Percentiles rank a stretch among this genome's conserved stretches.
These are phyloP conservation scores for Tragulus kanchil DNA, from an alignment of 2,113 vertebrate genomes.

Conservation along the genomic window DNA sequence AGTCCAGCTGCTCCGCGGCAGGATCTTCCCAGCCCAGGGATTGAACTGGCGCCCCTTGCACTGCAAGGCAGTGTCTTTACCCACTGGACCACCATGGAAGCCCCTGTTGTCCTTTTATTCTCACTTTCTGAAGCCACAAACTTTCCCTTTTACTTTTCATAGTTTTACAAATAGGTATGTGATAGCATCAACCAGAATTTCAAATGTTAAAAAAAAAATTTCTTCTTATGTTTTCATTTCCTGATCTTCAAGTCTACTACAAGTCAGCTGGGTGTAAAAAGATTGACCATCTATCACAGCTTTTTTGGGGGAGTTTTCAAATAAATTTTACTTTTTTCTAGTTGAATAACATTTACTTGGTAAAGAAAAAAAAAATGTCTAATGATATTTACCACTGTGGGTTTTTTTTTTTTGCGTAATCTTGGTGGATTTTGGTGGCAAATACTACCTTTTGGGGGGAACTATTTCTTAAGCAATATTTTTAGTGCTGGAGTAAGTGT, in stretches of 20 bases:
- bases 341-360: neutral
- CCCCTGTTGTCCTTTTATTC: neutral
- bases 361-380: constrained; percentile 2
- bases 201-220: constrained; percentile 6
- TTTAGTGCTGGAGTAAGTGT: neutral
- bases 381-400: neutral
- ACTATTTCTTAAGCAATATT: neutral
- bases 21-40: no score
- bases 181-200: neutral
- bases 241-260: neutral
- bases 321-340: neutral
- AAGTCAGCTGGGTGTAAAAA: neutral
- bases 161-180: constrained; percentile 19
- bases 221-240: neutral
- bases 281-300: neutral
- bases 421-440: neutral
- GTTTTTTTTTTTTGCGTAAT: constrained; percentile 37
- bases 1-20: no score
- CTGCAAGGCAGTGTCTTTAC: no score
- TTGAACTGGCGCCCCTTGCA: no score
- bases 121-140: neutral
- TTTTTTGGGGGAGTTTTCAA: neutral
- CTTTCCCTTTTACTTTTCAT: neutral
- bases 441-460: neutral
- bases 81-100: no score